A percentile compares a stretch with the other conserved stretches of the same genome.
Evolutionary conservation across 2,113 vertebrate genomes (phyloP).

Genomic region (Nestor notabilis): DNA sequence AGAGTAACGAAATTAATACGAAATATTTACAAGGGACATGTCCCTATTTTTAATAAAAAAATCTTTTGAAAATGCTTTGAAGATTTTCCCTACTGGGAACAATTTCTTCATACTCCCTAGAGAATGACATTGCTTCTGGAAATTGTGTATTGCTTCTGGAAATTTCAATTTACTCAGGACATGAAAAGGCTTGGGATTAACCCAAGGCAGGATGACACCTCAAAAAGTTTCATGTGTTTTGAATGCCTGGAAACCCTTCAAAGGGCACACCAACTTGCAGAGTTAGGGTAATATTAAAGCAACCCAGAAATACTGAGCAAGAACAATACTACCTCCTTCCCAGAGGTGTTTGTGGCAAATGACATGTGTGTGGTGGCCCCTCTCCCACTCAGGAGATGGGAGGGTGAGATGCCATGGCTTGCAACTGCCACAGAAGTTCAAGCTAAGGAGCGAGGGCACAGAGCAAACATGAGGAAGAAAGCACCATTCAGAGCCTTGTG

Average conservation of each 20-base stretch:
- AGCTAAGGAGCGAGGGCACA: background rate
- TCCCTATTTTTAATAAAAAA: background rate
- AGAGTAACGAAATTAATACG: background rate
- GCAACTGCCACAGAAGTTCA: background rate
- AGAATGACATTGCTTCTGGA: background rate
- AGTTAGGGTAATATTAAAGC: background rate
- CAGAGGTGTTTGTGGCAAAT: background rate
- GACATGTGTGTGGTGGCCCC: background rate
- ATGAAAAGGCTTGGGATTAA: background rate
- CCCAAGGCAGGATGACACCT: background rate
- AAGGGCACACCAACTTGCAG: background rate
- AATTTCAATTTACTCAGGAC: background rate
- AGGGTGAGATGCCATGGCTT: rapidly evolving
- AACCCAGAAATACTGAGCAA: background rate
- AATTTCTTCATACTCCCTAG: background rate
- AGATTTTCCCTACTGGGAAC: background rate
- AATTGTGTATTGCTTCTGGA: background rate
- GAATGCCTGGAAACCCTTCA: background rate
- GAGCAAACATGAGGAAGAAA: background rate
- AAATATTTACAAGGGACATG: background rate
- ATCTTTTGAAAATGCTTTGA: background rate
- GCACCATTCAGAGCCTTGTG: background rate
- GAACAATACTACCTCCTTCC: background rate
- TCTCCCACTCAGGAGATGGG: background rate
- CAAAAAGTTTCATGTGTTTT: background rate